A percentile compares a stretch with the other conserved stretches of the same genome.
Conservation (phyloP, 2,888 invertebrate genomes). For the Shargacucullia verbasci region DNA sequence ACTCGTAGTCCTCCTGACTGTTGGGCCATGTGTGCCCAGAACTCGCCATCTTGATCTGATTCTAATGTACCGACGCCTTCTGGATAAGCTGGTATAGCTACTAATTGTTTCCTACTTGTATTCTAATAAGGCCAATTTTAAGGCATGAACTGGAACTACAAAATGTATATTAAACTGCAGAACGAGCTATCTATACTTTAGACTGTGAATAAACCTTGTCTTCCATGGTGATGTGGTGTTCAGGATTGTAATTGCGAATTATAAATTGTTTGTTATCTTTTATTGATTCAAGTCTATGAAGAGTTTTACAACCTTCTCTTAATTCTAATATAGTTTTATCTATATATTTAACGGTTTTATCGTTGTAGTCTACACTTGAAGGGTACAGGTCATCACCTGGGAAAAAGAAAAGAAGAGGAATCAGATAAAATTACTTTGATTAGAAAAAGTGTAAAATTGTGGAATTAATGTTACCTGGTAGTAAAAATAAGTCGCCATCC, state of each 20-base stretch:
- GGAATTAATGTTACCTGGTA: conserved; percentile 88
- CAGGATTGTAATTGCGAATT: conserved; percentile 72
- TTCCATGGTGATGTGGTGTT: conserved; percentile 80
- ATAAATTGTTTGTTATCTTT: conserved; percentile 60
- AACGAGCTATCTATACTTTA: conserved; percentile 39
- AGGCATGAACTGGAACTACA: conserved; percentile 66
- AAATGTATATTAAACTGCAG: conserved; percentile 54
- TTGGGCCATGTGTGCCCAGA: conserved; percentile 94
- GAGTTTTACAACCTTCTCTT: conserved; percentile 63
- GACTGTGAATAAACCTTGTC: conserved; percentile 61
- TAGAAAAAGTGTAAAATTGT: neutral
- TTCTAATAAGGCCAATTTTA: conserved; percentile 76
- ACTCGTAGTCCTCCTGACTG: conserved; percentile 97
- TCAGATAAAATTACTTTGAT: neutral
- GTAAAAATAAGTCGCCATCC: conserved; percentile 88
- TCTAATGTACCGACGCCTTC: conserved; percentile 25
- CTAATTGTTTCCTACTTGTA: conserved; percentile 58
- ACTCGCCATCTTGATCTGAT: conserved; percentile 70
- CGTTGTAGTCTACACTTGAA: conserved; percentile 74
- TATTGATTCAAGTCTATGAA: conserved; percentile 74
- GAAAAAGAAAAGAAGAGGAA: conserved; percentile 54
- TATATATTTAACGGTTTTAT: conserved; percentile 58
- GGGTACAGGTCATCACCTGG: conserved; percentile 88
- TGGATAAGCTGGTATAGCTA: conserved; percentile 81
- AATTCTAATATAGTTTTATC: conserved; percentile 77